Evolutionary conservation across 2,888 invertebrate species (phyloP), one percentile per base, ranked within the genome.

Genomic region (Sarcophaga carnaria): DNA sequence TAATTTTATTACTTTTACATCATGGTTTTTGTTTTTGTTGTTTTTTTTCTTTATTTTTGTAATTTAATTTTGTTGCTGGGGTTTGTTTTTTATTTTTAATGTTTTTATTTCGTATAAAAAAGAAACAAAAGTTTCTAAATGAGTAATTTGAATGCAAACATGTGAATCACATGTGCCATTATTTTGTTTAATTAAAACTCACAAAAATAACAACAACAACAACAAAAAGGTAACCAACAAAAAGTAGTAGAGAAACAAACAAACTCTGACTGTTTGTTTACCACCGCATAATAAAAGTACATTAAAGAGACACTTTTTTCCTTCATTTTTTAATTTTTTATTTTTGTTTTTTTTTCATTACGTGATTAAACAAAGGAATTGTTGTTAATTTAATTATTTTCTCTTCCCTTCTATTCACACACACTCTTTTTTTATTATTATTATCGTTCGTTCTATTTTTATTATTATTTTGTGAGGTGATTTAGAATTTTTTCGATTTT

Each of bases 291-390:
- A 25, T 25, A 64, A 70, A 71, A 64, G 3, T 45, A n/a, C 17
- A 54, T 45, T 63, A 70, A 81, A 78, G 70, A 74, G 54, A 69
- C 37, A 54, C 10, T 37, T 37, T 37, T 37, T 37, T 22, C 22
- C 37, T 0, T 37, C 1, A 37, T 37, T 37, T 37, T 37, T 37
- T 8, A 4, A 27, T 37, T 37, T 37, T 8, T 37, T 22, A 22
- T 49, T 0, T 3, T 14, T 49, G 3, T 54, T 17, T 54, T 14
- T 63, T 22, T 79, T 79, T 64, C 75, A 70, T 75, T 75, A 83
- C 84, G 84, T 76, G 80, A 76, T 80, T 80, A 76, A 84, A 76
- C 70, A 84, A 80, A 80, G 75, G 80, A 80, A 76, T 80, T 80
- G 70, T 69, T 74, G 22, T 80, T 80, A 49, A 64, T 60, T 64